Evolutionary conservation across 2,113 vertebrate species (phyloP), one percentile per base, ranked within the genome.

Genomic region (Mustela nigripes): DNA sequence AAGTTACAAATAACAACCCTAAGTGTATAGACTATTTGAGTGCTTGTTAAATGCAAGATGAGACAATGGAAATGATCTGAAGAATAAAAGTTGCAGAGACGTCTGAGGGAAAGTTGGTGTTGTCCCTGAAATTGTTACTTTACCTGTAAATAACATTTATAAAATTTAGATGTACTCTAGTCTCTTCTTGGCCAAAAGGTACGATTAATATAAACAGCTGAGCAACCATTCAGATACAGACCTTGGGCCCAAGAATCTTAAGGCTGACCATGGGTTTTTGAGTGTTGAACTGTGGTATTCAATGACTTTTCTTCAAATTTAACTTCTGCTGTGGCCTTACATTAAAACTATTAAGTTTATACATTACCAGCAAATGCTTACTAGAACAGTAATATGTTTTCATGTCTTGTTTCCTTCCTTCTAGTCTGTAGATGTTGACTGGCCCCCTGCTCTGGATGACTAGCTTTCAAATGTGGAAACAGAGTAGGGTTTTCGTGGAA

Each of bases 351-450:
- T 93, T 90, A 63, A n/a, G 69, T 73, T 26, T 89, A 67, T 80
- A 50, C 45, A 63, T 84, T 42, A 73, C 22, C 73, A 69, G 78
- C 31, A 94, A 69, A 56, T 71, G 71, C n/a, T 91, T 74, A 60
- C 21, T 81, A 31, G 78, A 95, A 93, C 15, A 81, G 1, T 22
- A 83, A 36, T 82, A 50, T 98, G 50, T 89, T 87, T 94, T 93
- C 92, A 89, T 92, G 67, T 42, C 80, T 85, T 93, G 4, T 71
- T 62, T 81, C 63, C 95, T 88, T 53, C 36, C 39, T 89, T 94
- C 36, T 97, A 99, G 99, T 99, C 99, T 63, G 99, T 99, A 48
- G 99, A 99, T 11, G 99, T 99, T 97, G 99, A 99, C 98, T 99
- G 99, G 99, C 99, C 99, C 45, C 99, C 99, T 45, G 89, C 98